A percentile compares a stretch with the other conserved stretches of the same genome.
phyloP scores from a whole-genome alignment of 1,140 invertebrate species.

The Neocloeon triangulifer region DNA sequence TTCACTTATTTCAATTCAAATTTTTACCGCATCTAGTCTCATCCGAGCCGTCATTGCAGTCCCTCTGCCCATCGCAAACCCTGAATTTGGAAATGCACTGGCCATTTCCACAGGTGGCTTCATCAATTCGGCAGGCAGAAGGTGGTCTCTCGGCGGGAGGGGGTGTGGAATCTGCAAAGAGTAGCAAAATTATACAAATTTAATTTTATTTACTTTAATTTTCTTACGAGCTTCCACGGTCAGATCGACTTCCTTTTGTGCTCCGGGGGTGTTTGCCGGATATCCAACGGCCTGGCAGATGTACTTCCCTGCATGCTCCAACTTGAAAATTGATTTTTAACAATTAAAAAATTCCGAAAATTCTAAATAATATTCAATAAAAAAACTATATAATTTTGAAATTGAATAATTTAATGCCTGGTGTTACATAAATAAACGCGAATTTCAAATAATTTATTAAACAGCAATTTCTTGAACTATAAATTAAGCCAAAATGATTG shows the following conservation, averaged over 20 bases:
- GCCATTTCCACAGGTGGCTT: conserved; percentile 79
- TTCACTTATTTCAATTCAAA: too few species aligned
- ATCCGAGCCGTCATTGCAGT: conserved; percentile 74
- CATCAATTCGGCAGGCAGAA: conserved; percentile 38
- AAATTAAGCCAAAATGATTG: not conserved
- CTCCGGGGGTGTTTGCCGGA: conserved; percentile 23
- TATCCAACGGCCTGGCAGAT: conserved; percentile 56
- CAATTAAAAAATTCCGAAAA: not conserved
- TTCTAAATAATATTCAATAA: not conserved
- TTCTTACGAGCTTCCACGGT: conserved; percentile 51
- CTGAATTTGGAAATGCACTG: conserved; percentile 63
- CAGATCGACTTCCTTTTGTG: conserved; percentile 33
- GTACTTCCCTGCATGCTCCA: conserved; percentile 53
- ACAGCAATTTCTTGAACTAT: not conserved
- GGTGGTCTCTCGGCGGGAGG: conserved; percentile 18
- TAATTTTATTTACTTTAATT: not conserved
- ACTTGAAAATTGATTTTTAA: conserved; percentile 15
- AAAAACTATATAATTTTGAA: not conserved
- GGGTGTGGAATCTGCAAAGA: conserved; percentile 6
- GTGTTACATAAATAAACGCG: not conserved
- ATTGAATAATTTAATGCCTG: not conserved
- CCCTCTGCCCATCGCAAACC: conserved; percentile 58
- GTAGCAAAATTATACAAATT: not conserved
- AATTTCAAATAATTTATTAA: not conserved
- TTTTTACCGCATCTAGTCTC: conserved; percentile 68